Evolutionary conservation across 23 tunicate species (phyloP), one percentile per base, ranked within the genome.

Genomic region (Styela clava): DNA sequence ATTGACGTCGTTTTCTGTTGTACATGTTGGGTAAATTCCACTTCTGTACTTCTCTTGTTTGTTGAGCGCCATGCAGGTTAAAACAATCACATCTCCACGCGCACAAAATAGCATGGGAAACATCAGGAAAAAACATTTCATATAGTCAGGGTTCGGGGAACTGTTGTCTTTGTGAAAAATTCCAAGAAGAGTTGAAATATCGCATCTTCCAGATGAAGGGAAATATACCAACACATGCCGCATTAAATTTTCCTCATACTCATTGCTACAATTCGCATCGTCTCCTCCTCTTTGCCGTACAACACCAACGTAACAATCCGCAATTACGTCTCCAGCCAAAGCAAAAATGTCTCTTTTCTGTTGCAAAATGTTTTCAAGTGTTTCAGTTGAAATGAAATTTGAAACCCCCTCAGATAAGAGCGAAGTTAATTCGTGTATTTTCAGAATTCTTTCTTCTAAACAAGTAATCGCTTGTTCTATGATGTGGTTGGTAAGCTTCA

Each of bases 1-100:
- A 3, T 12, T 5, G 29, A 16, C 37, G 16, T 71, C 77, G 5
- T 26, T 30, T 21, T 5, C 77, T 3, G 32, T 34, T 12, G 77
- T 28, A 21, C 77, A 19, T 28, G 71, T 65, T 28, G 71, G 71
- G 7, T 25, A 25, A 3, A 26, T 9, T 65, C 16, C 31, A 5
- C 16, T 28, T 29, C 34, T 71, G 35, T 34, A 71, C 29, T 71
- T 32, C 7, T 5, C 32, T 3, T 5, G 32, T 3, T 26, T 28
- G 34, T 71, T 35, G 5, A 71, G 77, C 23, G 77, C 77, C 77
- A 71, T 71, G 77, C 77, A 71, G 32, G 77, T 71, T 35, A 71
- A 71, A 71, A 71, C 35, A 19, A 30, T 34, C 7, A 35, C 23
- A 32, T 71, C 37, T 30, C 16, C 77, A 71, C 24, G 24, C 32